These are phyloP conservation scores for Tangara arthus DNA, from an alignment of 2,797 vertebrate genomes.

Conservation along the genomic window DNA sequence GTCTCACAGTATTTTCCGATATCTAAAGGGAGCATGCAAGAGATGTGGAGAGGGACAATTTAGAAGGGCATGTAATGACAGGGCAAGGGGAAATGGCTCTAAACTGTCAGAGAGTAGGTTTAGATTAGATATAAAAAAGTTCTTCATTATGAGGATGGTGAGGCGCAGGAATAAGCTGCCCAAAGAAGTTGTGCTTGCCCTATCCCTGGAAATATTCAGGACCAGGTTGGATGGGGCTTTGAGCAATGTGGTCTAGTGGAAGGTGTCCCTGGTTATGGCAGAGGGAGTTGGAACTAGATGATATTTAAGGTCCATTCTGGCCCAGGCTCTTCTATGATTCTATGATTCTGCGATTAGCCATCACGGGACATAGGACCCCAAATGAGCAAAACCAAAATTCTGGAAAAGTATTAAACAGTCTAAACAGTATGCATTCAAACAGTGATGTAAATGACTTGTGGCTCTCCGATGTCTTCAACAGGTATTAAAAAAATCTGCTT, in stretches of 20 bases:
- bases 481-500: neutral
- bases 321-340: neutral
- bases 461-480: neutral
- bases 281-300: neutral
- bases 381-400: neutral
- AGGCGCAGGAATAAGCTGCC: neutral
- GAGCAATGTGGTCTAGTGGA: neutral
- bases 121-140: neutral
- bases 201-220: neutral
- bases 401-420: neutral
- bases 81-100: neutral
- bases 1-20: accelerated
- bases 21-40: neutral
- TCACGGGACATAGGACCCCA: neutral
- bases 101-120: neutral
- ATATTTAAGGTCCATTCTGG: neutral
- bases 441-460: neutral
- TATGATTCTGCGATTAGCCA: neutral
- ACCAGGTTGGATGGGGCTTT: neutral
- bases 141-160: neutral
- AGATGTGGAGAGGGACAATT: neutral
- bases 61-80: neutral
- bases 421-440: neutral
- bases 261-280: neutral
- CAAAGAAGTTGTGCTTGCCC: neutral